Evolutionary conservation across 2,113 vertebrate genomes (phyloP).

Genomic region (Mystacornis crossleyi): DNA sequence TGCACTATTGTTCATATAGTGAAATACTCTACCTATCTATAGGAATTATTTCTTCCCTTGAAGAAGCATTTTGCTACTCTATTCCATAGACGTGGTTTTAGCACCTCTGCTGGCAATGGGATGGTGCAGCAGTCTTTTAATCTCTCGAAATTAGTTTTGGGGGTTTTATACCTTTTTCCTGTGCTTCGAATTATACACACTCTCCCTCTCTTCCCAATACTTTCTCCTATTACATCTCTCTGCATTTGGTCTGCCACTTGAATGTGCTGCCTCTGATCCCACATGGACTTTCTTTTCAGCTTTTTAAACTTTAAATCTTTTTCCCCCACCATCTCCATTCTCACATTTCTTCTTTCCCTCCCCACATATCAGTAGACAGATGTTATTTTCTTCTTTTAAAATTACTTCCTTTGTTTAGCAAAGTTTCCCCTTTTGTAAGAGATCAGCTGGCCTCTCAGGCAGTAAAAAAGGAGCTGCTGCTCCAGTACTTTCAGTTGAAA

Average conservation of each 20-base stretch:
- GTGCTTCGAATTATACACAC: not conserved
- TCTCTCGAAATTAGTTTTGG: not conserved
- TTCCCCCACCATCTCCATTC: not conserved
- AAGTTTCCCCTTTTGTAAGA: constrained; percentile 14
- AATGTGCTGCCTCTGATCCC: not conserved
- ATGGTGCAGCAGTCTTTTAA: not conserved
- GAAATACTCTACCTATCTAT: not conserved
- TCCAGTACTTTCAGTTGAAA: not conserved
- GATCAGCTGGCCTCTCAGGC: constrained; percentile 10
- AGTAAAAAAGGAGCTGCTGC: constrained; percentile 16
- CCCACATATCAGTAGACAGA: not conserved
- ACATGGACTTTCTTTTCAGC: not conserved
- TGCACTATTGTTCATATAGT: not conserved
- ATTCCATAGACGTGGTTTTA: not conserved
- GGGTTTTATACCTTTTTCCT: not conserved
- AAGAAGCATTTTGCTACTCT: not conserved
- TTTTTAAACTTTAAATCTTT: not conserved
- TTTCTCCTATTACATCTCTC: not conserved
- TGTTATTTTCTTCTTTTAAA: constrained; percentile 41
- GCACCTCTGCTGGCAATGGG: not conserved
- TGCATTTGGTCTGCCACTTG: not conserved
- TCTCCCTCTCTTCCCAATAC: not conserved
- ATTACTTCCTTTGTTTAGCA: constrained; percentile 37
- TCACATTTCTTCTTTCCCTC: not conserved
- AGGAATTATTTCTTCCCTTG: not conserved